A percentile compares a stretch with the other conserved stretches of the same genome.
Evolutionary conservation across 2,113 vertebrate genomes (phyloP).

Genomic region (Dunckerocampus dactyliophorus): DNA sequence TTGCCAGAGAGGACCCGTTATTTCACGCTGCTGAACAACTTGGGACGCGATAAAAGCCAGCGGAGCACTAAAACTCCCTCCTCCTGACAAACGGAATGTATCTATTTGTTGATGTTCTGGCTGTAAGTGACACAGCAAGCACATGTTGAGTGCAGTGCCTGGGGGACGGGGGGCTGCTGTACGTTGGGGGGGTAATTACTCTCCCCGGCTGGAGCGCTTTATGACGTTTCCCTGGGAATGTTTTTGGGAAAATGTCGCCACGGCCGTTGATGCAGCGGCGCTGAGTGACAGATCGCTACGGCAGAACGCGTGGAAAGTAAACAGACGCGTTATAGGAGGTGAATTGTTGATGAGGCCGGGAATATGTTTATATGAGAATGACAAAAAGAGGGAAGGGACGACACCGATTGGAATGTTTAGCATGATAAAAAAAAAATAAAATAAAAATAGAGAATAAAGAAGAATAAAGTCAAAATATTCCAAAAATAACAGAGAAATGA

Average conservation of each 20-base stretch:
- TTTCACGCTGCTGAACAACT: constrained; percentile 30
- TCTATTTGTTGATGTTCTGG: constrained; percentile 52
- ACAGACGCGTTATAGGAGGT: not conserved
- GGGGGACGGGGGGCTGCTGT: constrained; percentile 9
- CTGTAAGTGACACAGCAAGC: constrained; percentile 27
- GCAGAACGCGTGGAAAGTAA: constrained; percentile 12
- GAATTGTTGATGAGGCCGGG: not conserved
- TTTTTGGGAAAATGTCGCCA: constrained; percentile 26
- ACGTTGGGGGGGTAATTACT: constrained; percentile 43
- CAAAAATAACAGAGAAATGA: too few species aligned
- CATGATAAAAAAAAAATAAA: too few species aligned
- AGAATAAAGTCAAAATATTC: too few species aligned
- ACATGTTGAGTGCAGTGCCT: constrained; percentile 28
- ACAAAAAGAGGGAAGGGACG: too few species aligned
- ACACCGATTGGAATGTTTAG: too few species aligned
- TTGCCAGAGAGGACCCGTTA: constrained; percentile 26
- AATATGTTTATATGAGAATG: too few species aligned
- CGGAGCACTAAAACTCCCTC: constrained; percentile 39
- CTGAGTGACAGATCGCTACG: not conserved
- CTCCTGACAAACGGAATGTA: constrained; percentile 50
- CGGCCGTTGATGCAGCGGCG: not conserved
- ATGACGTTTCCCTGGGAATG: constrained; percentile 44
- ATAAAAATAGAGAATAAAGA: too few species aligned
- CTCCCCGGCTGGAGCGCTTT: constrained; percentile 23
- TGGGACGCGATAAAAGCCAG: constrained; percentile 40